Evolutionary conservation across 2,888 invertebrate genomes (phyloP), one percentile per base, ranked within the genome.

Genomic region (Blastobasis lacticolella): DNA sequence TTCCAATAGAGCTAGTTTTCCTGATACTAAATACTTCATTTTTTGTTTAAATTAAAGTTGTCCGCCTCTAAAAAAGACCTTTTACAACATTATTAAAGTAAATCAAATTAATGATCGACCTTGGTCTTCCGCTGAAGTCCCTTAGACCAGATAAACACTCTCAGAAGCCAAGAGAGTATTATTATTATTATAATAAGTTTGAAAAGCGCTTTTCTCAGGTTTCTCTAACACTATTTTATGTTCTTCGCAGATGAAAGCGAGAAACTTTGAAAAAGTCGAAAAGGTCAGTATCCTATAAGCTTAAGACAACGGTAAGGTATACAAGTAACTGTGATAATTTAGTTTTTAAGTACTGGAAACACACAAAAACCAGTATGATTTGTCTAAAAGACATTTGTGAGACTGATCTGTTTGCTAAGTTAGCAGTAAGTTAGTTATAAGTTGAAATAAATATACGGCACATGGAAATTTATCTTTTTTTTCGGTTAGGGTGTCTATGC

Each of bases 231-330:
- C 3, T 2, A 23, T 23, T 58, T 54, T 58, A 60, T 63, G 67
- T 65, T 64, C 67, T 67, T 94, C 93, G 57, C 92, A 97, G 97
- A 96, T 99, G 94, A 98, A 98, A 83, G 94, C 95, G 63, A 92
- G 97, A 81, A 97, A 98, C 89, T 99, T 95, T 90, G 99, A 99
- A 84, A 95, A 95, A 78, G 99, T 99, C 45, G 99, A 99, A 92
- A 98, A 98, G 94, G 97, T 97, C 92, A 91, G 93, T 92, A 85
- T 68, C 6, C 41, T 54, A 52, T 49, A 51, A 65, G 54, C 5
- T 59, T 79, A 77, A 75, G 71, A 69, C 57, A 10, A 42, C 50
- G 53, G 43, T 51, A 48, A 49, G n/a, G 10, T 46, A 49, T 42
- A 38, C 38, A 37, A 23, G 23, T 23, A 51, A 23, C 49, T 52